Evolutionary conservation across 2,888 invertebrate species (phyloP), one percentile per base, ranked within the genome.

Genomic region (Arctia plantaginis): DNA sequence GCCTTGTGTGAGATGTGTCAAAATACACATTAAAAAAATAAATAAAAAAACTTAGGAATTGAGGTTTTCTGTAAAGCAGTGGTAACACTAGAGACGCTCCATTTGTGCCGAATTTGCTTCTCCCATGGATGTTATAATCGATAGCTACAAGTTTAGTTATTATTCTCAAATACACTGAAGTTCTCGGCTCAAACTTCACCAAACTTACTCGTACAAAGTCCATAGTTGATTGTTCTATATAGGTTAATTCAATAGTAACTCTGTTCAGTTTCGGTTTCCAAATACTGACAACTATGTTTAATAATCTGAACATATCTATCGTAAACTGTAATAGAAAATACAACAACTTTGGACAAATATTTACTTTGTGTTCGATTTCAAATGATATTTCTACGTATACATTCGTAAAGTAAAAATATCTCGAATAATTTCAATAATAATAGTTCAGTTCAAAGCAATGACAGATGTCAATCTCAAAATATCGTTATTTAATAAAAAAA

Each of bases 171-270:
- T 30, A 62, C 2, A 62, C 62, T 7, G 3, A 62, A 62, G 30
- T 30, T n/a, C 67, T 23, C 10, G 8, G 30, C 39, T 3, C 59
- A 66, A 51, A n/a, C 47, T 51, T 64, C 23, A 15, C 30, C 20
- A 27, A 82, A 75, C 75, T 82, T 59, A 44, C n/a, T 70, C 71
- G 66, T 72, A 82, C 51, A 47, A 69, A 27, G 15, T 74, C 72
- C n/a, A 67, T 72, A 77, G 67, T 83, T 81, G 77, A 85, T 80
- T 83, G 77, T 69, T n/a, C 55, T 65, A 73, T n/a, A n/a, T n/a
- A 35, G 70, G 68, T 71, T 73, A 71, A 80, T 73, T 85, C 73
- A 78, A 83, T 81, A 74, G 23, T 27, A 39, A 66, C 73, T 71
- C 76, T 75, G 69, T 80, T 82, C 71, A 72, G 84, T 82, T 82